Conservation (phyloP, 1,140 invertebrate genomes). For the Saccostrea echinata region DNA sequence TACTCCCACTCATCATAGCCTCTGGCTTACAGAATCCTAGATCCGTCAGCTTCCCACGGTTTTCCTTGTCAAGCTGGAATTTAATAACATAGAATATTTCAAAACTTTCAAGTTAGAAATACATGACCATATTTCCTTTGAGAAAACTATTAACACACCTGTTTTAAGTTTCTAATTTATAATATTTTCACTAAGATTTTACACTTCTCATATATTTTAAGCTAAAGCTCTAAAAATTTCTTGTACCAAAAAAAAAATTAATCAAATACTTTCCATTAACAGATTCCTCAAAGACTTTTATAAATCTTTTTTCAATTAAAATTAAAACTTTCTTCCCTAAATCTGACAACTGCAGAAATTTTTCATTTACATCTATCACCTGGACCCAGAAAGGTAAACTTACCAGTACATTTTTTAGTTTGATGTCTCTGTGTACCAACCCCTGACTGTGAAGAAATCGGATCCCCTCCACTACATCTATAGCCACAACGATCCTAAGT, state of each 20-base stretch:
- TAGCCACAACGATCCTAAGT: constrained; percentile 84
- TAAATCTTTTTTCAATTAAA: neutral
- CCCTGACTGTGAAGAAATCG: constrained; percentile 92
- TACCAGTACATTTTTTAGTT: constrained; percentile 93
- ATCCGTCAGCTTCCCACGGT: constrained; percentile 92
- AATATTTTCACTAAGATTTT: too few species aligned
- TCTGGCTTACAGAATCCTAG: constrained; percentile 95
- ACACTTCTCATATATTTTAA: too few species aligned
- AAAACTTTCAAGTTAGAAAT: neutral
- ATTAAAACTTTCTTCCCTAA: neutral
- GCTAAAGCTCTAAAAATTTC: too few species aligned
- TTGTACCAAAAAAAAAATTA: too few species aligned
- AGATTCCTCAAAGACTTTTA: too few species aligned
- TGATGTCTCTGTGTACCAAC: constrained; percentile 93
- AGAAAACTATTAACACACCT: too few species aligned
- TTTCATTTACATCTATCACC: neutral
- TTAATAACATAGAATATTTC: constrained; percentile 29
- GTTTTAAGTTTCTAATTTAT: too few species aligned
- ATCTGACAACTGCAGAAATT: neutral
- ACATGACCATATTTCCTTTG: too few species aligned
- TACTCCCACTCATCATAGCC: constrained; percentile 90
- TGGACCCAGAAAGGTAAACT: constrained; percentile 38
- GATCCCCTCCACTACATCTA: constrained; percentile 87
- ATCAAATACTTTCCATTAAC: too few species aligned
- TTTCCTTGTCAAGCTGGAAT: constrained; percentile 85